Evolutionary conservation across 2,888 invertebrate species (phyloP), one percentile per base, ranked within the genome.

Genomic region (Entomobrya proxima): DNA sequence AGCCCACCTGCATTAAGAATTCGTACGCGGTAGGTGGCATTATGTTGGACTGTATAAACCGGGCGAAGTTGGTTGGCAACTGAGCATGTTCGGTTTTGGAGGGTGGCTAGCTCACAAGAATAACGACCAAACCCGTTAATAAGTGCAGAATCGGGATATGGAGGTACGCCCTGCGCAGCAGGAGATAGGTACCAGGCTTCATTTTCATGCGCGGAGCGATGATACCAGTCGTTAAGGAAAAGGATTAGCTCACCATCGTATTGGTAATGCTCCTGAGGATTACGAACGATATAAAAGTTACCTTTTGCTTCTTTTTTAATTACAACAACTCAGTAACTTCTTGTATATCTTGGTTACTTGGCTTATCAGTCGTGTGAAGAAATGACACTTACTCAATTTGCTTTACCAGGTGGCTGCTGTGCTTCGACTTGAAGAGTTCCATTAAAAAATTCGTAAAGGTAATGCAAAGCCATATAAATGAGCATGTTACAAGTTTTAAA

Each of bases 91-190:
- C 40, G 44, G n/a, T 77, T 58, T 55, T 87, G 61, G 1, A 52
- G 9, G 11, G 1, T 18, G 4, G 88, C 88, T 30, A 47, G 44
- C 13, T 81, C 9, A 27, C 89, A 89, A 0, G 84, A 67, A 61
- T 88, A 88, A n/a, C 86, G 58, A 1, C 89, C 89, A 32, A 47
- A 30, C 0, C 89, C 89, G 64, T 89, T 89, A 13, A 89, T 79
- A 9, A 89, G 21, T 0, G 21, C 76, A 0, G 88, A 86, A 35
- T 87, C 86, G 0, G 88, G 88, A 44, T 84, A 86, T 13, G 89
- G 89, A 6, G 81, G 44, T 5, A 44, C 52, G 0, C 88, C 88
- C 1, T 24, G 2, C 18, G 55, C 40, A 0, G 1, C 15, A 0
- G 78, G 52, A 0, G 74, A 74, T 7, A 87, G 18, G 37, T 83